Conservation (phyloP, 2,888 invertebrate genomes). For the Stomorhina lunata region DNA sequence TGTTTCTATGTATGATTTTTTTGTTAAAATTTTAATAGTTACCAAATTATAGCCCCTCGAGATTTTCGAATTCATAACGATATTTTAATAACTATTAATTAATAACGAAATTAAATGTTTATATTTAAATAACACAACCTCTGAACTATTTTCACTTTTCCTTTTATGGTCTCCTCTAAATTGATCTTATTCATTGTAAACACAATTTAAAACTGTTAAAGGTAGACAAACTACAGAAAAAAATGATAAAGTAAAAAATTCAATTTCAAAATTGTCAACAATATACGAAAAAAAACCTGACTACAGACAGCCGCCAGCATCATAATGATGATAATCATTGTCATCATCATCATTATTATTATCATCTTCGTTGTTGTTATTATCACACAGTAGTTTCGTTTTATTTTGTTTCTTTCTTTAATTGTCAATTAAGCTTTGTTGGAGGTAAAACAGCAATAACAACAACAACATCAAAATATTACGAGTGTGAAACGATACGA, state of each 20-base stretch:
- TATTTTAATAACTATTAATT: neutral
- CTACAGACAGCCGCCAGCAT: conserved; percentile 30
- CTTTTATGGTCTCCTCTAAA: neutral
- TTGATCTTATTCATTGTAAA: conserved; percentile 48
- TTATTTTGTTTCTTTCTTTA: conserved; percentile 40
- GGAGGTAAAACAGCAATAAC: conserved; percentile 51
- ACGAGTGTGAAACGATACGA: conserved; percentile 40
- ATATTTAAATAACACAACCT: neutral
- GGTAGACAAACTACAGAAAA: conserved; percentile 34
- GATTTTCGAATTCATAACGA: conserved; percentile 41
- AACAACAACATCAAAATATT: conserved; percentile 5
- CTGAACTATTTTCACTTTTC: conserved; percentile 1
- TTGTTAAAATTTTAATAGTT: conserved; percentile 8
- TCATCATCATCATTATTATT: conserved; percentile 17
- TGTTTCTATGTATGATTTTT: neutral
- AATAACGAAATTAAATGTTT: neutral
- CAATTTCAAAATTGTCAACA: conserved; percentile 32
- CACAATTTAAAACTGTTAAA: conserved; percentile 62
- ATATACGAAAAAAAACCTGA: conserved; percentile 15
- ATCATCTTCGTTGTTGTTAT: conserved; percentile 15
- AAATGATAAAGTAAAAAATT: neutral
- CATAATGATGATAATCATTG: neutral
- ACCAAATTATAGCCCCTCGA: conserved; percentile 18
- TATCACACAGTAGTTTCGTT: conserved; percentile 27
- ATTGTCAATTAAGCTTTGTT: conserved; percentile 63